These are phyloP conservation scores for Herpetotheres cachinnans DNA, from an alignment of 2,113 vertebrate genomes.

Conservation along the genomic window DNA sequence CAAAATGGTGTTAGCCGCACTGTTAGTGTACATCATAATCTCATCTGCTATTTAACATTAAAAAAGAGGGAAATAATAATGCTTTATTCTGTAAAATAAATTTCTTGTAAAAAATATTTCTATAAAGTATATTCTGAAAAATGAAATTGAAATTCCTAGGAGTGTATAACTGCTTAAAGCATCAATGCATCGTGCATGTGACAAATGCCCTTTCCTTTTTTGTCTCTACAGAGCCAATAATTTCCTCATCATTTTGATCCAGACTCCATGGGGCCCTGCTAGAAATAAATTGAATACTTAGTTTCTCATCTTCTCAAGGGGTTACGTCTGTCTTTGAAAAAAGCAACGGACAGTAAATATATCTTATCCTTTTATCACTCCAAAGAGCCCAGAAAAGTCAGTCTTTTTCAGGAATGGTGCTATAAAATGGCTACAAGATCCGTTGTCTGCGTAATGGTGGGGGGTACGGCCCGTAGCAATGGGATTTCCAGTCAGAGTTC, in stretches of 20 bases:
- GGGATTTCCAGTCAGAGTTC: not conserved
- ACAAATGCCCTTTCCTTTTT: not conserved
- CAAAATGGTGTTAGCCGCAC: not conserved
- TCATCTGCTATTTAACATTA: not conserved
- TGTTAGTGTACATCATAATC: not conserved
- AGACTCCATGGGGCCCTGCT: not conserved
- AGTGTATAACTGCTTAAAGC: not conserved
- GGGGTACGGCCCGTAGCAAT: not conserved
- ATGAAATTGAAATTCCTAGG: not conserved
- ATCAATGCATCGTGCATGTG: not conserved
- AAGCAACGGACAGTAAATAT: not conserved
- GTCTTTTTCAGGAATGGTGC: not conserved
- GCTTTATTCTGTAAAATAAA: not conserved
- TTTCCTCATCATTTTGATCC: not conserved
- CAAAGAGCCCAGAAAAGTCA: not conserved
- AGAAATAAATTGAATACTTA: not conserved
- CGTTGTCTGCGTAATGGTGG: not conserved
- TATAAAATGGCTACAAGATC: not conserved
- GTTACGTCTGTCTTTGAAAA: not conserved
- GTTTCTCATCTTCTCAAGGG: not conserved
- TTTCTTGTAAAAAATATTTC: not conserved
- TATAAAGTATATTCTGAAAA: not conserved
- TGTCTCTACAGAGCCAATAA: not conserved
- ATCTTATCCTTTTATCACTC: not conserved
- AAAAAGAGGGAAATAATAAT: not conserved